Evolutionary conservation across 2,888 invertebrate species (phyloP).

Genomic region (Pandemis cinnamomeana): DNA sequence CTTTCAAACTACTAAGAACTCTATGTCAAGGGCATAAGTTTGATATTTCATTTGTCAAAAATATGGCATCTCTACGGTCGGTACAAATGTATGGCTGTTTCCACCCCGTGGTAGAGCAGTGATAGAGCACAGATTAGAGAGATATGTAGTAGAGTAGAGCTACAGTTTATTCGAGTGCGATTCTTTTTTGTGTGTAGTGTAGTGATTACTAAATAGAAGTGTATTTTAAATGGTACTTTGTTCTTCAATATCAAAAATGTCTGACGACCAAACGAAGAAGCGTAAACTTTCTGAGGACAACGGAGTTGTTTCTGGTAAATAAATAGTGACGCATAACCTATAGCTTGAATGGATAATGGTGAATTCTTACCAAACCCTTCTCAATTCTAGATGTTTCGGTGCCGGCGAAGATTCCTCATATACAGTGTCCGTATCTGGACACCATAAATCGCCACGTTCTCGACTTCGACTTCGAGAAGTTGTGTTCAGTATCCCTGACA

Average conservation of each 20-base stretch:
- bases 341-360: conserved; percentile 2
- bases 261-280: conserved; percentile 56
- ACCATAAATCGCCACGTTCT: conserved; percentile 98
- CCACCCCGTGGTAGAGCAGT: no score
- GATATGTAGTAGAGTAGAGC: no score
- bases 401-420: conserved; percentile 63
- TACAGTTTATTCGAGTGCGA: not conserved
- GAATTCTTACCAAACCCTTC: conserved; percentile 6
- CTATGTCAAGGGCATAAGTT: no score
- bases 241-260: conserved; percentile 52
- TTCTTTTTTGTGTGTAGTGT: not conserved
- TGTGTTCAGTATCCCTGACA: conserved; percentile 98
- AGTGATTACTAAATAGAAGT: not conserved
- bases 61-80: no score
- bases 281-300: conserved; percentile 66
- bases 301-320: conserved; percentile 60
- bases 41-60: no score
- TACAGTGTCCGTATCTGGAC: conserved; percentile 97
- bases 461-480: conserved; percentile 99
- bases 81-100: no score
- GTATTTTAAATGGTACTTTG: not conserved
- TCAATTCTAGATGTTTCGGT: conserved; percentile 56
- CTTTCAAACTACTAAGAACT: no score
- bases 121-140: no score
- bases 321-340: conserved; percentile 51